Percentiles rank a stretch among this genome's conserved stretches.
phyloP scores from a whole-genome alignment of 2,797 vertebrate species.

The Clarias fuscus region DNA sequence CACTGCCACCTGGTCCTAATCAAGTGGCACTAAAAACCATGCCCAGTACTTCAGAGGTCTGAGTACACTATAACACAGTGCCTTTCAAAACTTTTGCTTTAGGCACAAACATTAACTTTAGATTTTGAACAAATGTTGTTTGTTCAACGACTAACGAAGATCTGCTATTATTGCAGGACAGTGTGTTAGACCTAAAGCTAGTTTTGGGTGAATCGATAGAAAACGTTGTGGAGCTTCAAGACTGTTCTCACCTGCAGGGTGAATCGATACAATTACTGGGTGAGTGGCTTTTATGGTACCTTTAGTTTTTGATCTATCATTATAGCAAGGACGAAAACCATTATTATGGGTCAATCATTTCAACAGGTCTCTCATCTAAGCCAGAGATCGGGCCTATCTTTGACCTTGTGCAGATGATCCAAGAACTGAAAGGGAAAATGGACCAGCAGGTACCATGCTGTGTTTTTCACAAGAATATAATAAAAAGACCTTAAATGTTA shows the following conservation, averaged over 20 bases:
- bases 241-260: conserved; percentile 77
- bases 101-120: not conserved
- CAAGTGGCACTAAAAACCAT: conserved; percentile 82
- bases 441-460: conserved; percentile 82
- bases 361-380: conserved; percentile 75
- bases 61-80: not conserved
- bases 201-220: conserved; percentile 87
- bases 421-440: conserved; percentile 91
- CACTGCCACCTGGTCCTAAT: conserved; percentile 70
- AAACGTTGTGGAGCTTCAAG: conserved; percentile 79
- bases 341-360: conserved; percentile 51
- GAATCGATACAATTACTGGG: conserved; percentile 82
- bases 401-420: conserved; percentile 86
- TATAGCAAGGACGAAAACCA: conserved; percentile 3
- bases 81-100: not conserved
- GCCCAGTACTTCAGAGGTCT: conserved; percentile 81
- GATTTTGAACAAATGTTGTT: not conserved
- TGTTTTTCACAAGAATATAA: not conserved
- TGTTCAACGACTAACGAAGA: not conserved
- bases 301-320: not conserved
- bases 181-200: conserved; percentile 87
- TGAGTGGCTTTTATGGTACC: conserved; percentile 60
- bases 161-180: conserved; percentile 71
- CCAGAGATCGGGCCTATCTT: conserved; percentile 83
- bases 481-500: not conserved